Base-by-base conservation (phyloP, 1,140 invertebrate species). In the Tribolium madens region DNA sequence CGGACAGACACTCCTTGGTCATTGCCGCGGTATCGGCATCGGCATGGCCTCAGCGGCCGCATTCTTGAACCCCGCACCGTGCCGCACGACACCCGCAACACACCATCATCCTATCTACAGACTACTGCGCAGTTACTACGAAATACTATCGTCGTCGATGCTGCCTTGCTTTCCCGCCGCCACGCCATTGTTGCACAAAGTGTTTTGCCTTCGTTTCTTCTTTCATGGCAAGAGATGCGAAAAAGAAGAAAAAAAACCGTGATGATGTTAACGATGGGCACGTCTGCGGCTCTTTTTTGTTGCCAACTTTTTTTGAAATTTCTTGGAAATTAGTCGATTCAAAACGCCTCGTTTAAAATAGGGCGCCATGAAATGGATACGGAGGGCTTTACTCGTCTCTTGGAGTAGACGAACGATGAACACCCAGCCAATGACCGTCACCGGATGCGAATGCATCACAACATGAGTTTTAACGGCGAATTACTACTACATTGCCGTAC, bases 1-100 rank as follows among this genome's bases (percentile, higher is more conserved):
- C 13, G 47, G 21, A 26, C 75, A 79, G 79, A 79, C 80, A 79
- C 80, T 81, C 80, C 79, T 80, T 80, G 77, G 72, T 79, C 77
- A 73, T 77, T 79, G 75, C 74, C 77, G 75, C 76, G 60, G 47
- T 53, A 53, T 53, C 50, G 14, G 18, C 47, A 71, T 72, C 70
- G 50, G 60, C 76, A 75, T 77, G 78, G 78, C 78, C 80, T 79
- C 76, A 75, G 47, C 72, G 78, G 76, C 78, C 75, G 76, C 80
- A 81, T 81, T 81, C 80, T 78, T 77, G 71, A 21, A 64, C 53
- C 33, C 14, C 53, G 14, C 69, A 73, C 53, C 46, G 6, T 13
- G 33, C 60, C 47, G 71, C 69, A 50, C 68, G 47, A 53, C 72
- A 36, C 71, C 75, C 76, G 71, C 70, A 52, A 64, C 71, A 64